These are phyloP conservation scores for Dastarcus helophoroides DNA, from an alignment of 2,888 invertebrate genomes.

Conservation along the genomic window DNA sequence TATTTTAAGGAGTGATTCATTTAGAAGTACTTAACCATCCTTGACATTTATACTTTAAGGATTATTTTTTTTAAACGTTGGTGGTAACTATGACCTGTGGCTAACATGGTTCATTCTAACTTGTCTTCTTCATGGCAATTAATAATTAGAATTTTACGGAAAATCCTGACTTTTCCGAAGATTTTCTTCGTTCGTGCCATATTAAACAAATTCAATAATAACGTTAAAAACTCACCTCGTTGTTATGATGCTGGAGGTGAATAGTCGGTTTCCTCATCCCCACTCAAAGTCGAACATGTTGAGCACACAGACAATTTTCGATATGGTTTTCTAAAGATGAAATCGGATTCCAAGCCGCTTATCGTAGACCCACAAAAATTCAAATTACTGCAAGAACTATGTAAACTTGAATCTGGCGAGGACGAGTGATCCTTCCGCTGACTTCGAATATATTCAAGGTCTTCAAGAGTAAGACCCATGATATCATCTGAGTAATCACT, in stretches of 20 bases:
- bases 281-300: conserved; percentile 62
- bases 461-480: conserved; percentile 46
- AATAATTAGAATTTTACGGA: too few species aligned
- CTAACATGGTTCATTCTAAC: too few species aligned
- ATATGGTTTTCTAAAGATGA: conserved; percentile 44
- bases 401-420: conserved; percentile 45
- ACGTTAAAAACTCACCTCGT: conserved; percentile 7
- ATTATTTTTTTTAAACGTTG: too few species aligned
- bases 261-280: conserved; percentile 36
- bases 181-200: too few species aligned
- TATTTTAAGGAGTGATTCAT: too few species aligned
- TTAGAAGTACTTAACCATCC: too few species aligned
- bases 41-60: too few species aligned
- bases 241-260: too few species aligned
- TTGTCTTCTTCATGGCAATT: too few species aligned
- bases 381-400: conserved; percentile 47
- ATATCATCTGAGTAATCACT: conserved; percentile 76
- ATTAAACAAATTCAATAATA: too few species aligned
- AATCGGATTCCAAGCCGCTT: conserved; percentile 44
- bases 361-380: conserved; percentile 47
- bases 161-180: too few species aligned
- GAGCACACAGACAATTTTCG: conserved; percentile 63
- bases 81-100: too few species aligned
- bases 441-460: conserved; percentile 46
- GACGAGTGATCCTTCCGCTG: conserved; percentile 33